Conservation (phyloP, 2,888 invertebrate species). For the Drosophila nr. medialis region DNA sequence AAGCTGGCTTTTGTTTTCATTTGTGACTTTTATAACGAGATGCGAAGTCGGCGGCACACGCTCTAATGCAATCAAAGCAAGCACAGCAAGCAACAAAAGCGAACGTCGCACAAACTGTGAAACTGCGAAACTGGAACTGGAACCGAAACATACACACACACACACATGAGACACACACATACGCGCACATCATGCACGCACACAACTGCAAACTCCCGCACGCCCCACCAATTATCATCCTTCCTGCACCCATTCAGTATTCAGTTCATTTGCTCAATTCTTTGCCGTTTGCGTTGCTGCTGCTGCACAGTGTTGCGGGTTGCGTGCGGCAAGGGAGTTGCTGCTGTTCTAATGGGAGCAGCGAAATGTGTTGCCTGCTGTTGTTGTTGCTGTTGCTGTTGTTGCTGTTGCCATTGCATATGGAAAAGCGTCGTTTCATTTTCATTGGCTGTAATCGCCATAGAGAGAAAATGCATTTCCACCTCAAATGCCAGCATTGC, state of each 20-base stretch:
- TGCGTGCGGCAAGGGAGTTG: neutral
- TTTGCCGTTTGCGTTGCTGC: slow-evolving; percentile 31
- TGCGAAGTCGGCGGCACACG: slow-evolving; percentile 74
- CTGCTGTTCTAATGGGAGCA: slow-evolving; percentile 51
- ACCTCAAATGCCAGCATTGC: slow-evolving; percentile 20
- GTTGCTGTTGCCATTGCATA: slow-evolving; percentile 37
- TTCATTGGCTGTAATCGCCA: slow-evolving; percentile 54
- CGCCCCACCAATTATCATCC: neutral
- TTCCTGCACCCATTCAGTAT: slow-evolving; percentile 29
- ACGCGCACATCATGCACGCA: neutral
- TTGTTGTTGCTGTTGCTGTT: slow-evolving; percentile 17
- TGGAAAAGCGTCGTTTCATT: slow-evolving; percentile 61
- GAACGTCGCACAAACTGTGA: slow-evolving; percentile 59
- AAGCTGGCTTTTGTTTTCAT: slow-evolving; percentile 71
- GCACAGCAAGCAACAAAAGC: slow-evolving; percentile 46
- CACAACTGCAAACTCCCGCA: slow-evolving; percentile 16
- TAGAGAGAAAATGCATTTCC: slow-evolving; percentile 50
- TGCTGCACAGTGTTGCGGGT: slow-evolving; percentile 1
- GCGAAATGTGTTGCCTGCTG: slow-evolving; percentile 52
- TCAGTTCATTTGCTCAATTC: slow-evolving; percentile 66
- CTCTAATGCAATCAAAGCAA: slow-evolving; percentile 76
- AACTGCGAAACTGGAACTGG: slow-evolving; percentile 67
- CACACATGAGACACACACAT: slow-evolving; percentile 1
- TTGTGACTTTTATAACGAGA: slow-evolving; percentile 71
- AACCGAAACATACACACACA: slow-evolving; percentile 25